Percentiles rank a stretch among this genome's conserved stretches.
These are phyloP conservation scores for Bombus consobrinus DNA, from an alignment of 1,140 invertebrate species.

Conservation along the genomic window DNA sequence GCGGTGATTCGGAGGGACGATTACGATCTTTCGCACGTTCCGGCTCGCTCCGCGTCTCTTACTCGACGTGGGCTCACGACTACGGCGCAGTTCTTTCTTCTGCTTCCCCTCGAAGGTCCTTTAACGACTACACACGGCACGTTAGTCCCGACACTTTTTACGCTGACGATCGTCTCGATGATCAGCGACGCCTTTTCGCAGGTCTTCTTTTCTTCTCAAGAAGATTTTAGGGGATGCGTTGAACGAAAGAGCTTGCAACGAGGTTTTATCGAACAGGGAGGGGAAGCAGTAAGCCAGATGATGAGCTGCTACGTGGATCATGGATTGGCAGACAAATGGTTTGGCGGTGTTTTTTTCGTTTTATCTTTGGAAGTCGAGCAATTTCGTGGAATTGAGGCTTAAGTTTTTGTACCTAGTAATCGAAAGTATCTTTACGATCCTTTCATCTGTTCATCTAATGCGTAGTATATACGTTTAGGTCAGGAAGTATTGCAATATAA, in stretches of 20 bases:
- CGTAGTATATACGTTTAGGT: no score
- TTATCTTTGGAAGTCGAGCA: no score
- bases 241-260: background rate
- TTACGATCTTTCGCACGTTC: conserved; percentile 37
- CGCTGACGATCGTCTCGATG: no score
- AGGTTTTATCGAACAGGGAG: background rate
- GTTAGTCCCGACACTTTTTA: background rate
- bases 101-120: conserved; percentile 3
- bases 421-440: no score
- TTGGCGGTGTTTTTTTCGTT: no score
- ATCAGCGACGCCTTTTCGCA: background rate
- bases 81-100: background rate
- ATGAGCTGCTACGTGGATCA: background rate
- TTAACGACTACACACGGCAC: background rate
- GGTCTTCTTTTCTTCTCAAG: background rate
- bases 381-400: no score
- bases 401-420: no score
- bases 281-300: background rate
- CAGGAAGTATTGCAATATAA: no score
- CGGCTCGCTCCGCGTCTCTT: conserved; percentile 3
- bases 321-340: no score
- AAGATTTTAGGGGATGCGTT: background rate
- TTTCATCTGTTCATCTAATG: no score
- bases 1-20: background rate
- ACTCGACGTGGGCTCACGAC: background rate